These are phyloP conservation scores for Chloroclystis v-ata DNA, from an alignment of 2,888 invertebrate species.

Conservation along the genomic window DNA sequence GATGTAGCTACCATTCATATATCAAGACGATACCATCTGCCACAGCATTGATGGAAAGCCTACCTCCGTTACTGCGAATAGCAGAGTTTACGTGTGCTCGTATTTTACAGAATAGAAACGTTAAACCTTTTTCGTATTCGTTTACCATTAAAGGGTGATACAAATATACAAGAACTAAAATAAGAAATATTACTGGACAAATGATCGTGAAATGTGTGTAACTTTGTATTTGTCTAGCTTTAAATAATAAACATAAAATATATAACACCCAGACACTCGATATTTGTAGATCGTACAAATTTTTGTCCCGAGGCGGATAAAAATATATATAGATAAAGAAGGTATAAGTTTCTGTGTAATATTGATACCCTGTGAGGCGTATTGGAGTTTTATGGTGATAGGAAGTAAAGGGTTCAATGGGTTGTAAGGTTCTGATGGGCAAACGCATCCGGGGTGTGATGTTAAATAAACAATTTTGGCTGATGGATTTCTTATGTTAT, in stretches of 20 bases:
- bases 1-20: background rate
- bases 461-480: background rate
- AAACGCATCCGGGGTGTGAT: background rate
- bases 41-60: constrained; percentile 13
- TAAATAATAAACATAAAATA: no score
- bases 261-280: no score
- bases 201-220: no score
- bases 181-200: no score
- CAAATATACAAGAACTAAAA: no score
- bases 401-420: constrained; percentile 11
- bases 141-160: background rate
- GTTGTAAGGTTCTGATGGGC: constrained; percentile 8
- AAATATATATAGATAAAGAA: no score
- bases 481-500: background rate
- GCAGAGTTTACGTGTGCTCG: constrained; percentile 18
- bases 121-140: constrained; percentile 25
- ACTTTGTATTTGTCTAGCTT: no score
- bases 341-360: no score
- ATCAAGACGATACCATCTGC: constrained; percentile 8
- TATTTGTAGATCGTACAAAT: no score
- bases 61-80: constrained; percentile 17
- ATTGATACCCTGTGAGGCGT: constrained; percentile 8
- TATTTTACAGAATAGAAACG: constrained; percentile 19
- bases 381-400: constrained; percentile 19
- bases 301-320: no score